Percentiles rank a stretch among this genome's conserved stretches.
Evolutionary conservation across 2,113 vertebrate genomes (phyloP).

Genomic region (Hemicordylus capensis): DNA sequence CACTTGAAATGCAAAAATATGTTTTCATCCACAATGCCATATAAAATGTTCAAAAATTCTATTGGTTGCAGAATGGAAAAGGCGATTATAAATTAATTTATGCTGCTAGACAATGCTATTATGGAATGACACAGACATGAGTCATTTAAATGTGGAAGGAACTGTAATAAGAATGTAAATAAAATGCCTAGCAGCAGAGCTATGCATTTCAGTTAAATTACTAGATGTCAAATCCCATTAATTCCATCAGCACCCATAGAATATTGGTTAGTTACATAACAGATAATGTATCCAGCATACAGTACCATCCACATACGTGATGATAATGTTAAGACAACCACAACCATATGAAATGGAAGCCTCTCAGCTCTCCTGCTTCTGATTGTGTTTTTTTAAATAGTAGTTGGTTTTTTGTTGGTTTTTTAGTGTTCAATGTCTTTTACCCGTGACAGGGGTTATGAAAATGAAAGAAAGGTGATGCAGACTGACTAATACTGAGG

Average conservation of each 20-base stretch:
- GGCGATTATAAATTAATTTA: background rate
- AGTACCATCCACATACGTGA: background rate
- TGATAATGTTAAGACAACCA: background rate
- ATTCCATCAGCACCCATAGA: background rate
- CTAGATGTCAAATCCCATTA: background rate
- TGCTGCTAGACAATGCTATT: background rate
- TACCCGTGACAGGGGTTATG: background rate
- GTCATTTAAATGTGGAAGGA: background rate
- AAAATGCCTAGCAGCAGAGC: background rate
- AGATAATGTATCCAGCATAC: background rate
- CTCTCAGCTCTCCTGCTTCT: background rate
- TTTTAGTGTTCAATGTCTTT: too few species aligned
- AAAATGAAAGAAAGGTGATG: background rate
- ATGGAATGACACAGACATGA: background rate
- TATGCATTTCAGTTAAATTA: conserved; percentile 23
- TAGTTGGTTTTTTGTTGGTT: too few species aligned
- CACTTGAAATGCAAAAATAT: background rate
- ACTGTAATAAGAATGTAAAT: background rate
- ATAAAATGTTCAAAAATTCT: background rate
- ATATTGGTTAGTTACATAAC: background rate
- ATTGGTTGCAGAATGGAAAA: conserved; percentile 12
- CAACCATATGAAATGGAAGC: background rate
- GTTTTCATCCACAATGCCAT: background rate
- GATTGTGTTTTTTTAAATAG: too few species aligned
- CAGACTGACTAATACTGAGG: too few species aligned